Conservation (phyloP, 2,888 invertebrate genomes). For the Chrysodeixis includens region DNA sequence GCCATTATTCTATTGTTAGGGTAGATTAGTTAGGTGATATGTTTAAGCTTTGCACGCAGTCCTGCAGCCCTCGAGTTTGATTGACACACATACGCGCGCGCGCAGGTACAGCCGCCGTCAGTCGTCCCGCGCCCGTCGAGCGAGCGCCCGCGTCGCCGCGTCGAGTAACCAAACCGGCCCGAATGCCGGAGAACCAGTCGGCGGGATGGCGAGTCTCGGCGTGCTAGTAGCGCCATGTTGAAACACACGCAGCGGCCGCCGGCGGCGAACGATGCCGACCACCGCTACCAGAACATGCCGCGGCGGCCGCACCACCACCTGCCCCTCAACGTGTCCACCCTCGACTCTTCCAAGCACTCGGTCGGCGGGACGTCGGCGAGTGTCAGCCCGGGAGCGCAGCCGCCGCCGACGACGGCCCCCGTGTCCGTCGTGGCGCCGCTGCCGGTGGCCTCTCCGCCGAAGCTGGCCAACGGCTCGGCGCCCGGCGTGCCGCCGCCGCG, state of each 20-base stretch:
- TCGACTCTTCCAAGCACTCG: constrained; percentile 91
- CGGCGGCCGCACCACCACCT: constrained; percentile 90
- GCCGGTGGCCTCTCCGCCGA: constrained; percentile 80
- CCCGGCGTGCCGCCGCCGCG: constrained; percentile 84
- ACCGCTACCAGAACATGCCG: constrained; percentile 89
- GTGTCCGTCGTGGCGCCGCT: constrained; percentile 73
- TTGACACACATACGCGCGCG: constrained; percentile 80
- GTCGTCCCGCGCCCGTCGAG: constrained; percentile 75
- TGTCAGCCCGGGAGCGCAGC: constrained; percentile 88
- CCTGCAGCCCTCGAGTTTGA: constrained; percentile 72
- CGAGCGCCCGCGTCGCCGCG: constrained; percentile 68
- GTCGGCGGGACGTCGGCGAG: constrained; percentile 89
- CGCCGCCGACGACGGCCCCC: constrained; percentile 64
- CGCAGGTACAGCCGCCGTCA: constrained; percentile 73
- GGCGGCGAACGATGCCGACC: constrained; percentile 87
- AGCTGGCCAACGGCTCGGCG: constrained; percentile 88
- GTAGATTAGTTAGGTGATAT: constrained; percentile 61
- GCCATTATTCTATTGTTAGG: constrained; percentile 71
- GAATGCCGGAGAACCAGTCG: constrained; percentile 83
- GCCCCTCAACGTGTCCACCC: constrained; percentile 91
- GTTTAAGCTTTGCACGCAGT: constrained; percentile 49
- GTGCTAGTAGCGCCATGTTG: constrained; percentile 90
- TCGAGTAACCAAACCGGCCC: constrained; percentile 67
- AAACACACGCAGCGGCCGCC: constrained; percentile 92
- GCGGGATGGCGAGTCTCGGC: constrained; percentile 82